Evolutionary conservation across 1,140 invertebrate genomes (phyloP).

Genomic region (Euura lappo): DNA sequence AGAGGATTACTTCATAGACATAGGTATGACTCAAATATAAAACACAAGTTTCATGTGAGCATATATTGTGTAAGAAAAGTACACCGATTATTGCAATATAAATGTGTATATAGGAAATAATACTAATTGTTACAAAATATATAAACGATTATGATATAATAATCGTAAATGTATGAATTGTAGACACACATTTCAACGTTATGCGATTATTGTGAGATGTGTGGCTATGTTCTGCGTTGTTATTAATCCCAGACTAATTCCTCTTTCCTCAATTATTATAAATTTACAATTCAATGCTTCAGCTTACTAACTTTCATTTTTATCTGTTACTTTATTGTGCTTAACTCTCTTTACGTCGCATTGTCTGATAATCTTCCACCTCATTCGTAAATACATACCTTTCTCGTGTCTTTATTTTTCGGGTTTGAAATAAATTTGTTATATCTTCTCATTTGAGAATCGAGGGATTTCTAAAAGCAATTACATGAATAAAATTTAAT

Average conservation of each 20-base stretch:
- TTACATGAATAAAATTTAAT: background rate
- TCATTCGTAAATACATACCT: background rate
- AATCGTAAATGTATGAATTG: slow-evolving; percentile 30
- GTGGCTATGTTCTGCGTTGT: slow-evolving; percentile 48
- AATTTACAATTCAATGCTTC: background rate
- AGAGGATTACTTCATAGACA: background rate
- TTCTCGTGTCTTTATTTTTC: background rate
- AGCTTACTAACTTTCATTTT: background rate
- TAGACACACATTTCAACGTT: slow-evolving; percentile 16
- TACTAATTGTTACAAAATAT: slow-evolving; percentile 40
- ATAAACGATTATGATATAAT: slow-evolving; percentile 40
- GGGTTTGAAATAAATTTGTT: background rate
- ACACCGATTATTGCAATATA: slow-evolving; percentile 53
- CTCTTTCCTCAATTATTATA: slow-evolving; percentile 1
- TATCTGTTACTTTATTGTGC: background rate
- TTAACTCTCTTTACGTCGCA: background rate
- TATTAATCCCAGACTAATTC: slow-evolving; percentile 29
- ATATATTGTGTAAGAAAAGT: background rate
- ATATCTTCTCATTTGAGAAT: background rate
- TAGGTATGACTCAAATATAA: background rate
- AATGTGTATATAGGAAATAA: slow-evolving; percentile 57
- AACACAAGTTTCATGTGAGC: background rate
- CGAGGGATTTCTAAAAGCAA: background rate
- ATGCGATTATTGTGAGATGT: slow-evolving; percentile 40
- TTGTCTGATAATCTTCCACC: background rate